Conservation (phyloP, 1,140 invertebrate genomes). For the Hyles vespertilio region DNA sequence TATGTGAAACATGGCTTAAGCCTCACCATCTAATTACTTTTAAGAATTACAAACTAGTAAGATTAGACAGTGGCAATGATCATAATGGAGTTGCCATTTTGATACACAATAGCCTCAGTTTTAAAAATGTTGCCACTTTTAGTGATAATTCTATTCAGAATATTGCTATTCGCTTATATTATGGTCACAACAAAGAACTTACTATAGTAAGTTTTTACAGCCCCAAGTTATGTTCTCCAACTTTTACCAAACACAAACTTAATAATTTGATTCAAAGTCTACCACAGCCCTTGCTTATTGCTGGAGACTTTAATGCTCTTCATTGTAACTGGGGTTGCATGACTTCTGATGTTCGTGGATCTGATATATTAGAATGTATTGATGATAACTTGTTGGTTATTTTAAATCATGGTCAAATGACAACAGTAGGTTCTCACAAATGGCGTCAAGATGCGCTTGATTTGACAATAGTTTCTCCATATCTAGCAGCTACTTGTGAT, state of each 20-base stretch:
- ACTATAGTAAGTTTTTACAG: constrained; percentile 13
- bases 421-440: constrained; percentile 20
- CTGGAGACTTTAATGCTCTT: constrained; percentile 25
- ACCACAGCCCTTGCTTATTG: constrained; percentile 22
- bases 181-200: constrained; percentile 11
- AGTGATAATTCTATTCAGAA: constrained; percentile 3
- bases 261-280: constrained; percentile 18
- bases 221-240: constrained; percentile 10
- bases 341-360: constrained; percentile 10
- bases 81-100: constrained; percentile 28
- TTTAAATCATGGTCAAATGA: constrained; percentile 20
- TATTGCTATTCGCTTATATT: background rate
- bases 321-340: constrained; percentile 21
- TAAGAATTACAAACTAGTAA: constrained; percentile 14
- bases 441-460: constrained; percentile 23
- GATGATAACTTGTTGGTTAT: constrained; percentile 23
- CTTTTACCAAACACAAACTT: constrained; percentile 18
- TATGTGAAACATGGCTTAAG: constrained; percentile 20
- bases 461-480: constrained; percentile 20
- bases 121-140: background rate
- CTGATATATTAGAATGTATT: constrained; percentile 18
- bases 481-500: constrained; percentile 13
- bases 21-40: constrained; percentile 18
- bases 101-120: constrained; percentile 21
- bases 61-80: constrained; percentile 22